Evolutionary conservation across 2,888 invertebrate species (phyloP).

Genomic region (Tachystola acroxantha): DNA sequence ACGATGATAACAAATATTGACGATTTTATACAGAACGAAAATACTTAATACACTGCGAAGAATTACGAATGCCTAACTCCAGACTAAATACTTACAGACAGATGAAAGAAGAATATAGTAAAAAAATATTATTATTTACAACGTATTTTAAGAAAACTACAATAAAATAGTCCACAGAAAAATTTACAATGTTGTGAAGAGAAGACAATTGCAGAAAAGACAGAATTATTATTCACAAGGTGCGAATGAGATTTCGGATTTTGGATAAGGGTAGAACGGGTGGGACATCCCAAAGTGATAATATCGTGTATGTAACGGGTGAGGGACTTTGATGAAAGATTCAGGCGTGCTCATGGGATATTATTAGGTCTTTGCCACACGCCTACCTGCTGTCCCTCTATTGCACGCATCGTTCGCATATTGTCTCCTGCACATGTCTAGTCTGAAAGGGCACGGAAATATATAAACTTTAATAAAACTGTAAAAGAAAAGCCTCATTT

Average conservation of each 20-base stretch:
- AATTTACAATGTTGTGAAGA: conserved; percentile 37
- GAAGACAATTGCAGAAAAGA: conserved; percentile 51
- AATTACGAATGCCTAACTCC: not conserved
- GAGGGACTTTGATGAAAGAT: conserved; percentile 54
- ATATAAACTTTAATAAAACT: conserved; percentile 58
- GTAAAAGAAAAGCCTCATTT: conserved; percentile 14
- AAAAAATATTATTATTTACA: conserved; percentile 14
- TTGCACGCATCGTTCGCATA: conserved; percentile 97
- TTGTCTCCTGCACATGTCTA: conserved; percentile 99
- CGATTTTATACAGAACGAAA: not conserved
- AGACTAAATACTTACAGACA: not conserved
- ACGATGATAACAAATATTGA: not conserved
- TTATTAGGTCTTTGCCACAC: conserved; percentile 56
- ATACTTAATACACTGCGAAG: no score
- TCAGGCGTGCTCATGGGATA: conserved; percentile 65
- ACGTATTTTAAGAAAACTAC: conserved; percentile 5
- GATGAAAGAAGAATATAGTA: not conserved
- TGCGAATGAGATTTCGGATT: conserved; percentile 62
- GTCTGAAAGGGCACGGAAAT: conserved; percentile 88
- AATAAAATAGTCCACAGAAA: conserved; percentile 14
- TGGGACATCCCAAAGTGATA: conserved; percentile 51
- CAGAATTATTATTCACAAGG: conserved; percentile 72
- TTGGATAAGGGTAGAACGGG: conserved; percentile 33
- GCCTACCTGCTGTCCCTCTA: conserved; percentile 98
- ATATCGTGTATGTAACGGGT: conserved; percentile 47